Evolutionary conservation across 1,140 invertebrate species (phyloP), one percentile per base, ranked within the genome.

Genomic region (Zelostemma sp.): DNA sequence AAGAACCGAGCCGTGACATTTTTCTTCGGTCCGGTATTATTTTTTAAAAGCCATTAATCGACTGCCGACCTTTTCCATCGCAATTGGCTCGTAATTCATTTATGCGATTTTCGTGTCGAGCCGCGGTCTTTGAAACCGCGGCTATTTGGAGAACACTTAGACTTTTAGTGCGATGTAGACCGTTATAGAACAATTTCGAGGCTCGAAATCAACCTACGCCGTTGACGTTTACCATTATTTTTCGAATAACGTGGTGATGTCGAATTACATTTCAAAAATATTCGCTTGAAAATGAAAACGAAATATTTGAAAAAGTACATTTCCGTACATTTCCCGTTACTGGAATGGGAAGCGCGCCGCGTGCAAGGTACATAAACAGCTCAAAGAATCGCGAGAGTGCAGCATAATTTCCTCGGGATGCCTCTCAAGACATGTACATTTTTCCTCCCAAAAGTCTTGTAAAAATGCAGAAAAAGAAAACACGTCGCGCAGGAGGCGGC

Each of bases 41-140:
- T 63, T 61, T 67, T 63, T 51, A 35, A 43, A 41, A 48, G 15
- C 57, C 25, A 65, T 69, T 72, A 75, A 75, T 70, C 67, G 69
- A 19, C 5, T 35, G 6, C 11, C 14, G 17, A 43, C 2, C 40
- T 35, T 9, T n/a, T 6, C 11, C 1, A n/a, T n/a, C 33, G 33
- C 14, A 16, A 15, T 43, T 43, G 14, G 40, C 14, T 15, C 17
- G 11, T 15, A 2, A 43, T 43, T 43, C 40, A 43, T 43, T 43
- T 43, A 43, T 43, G 40, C 40, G 40, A 9, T 17, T 43, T 43
- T 43, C 12, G 14, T 43, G 40, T 43, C 35, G 11, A 40, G 9
- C 5, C 28, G 5, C 28, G 5, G 5, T 31, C 28, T 11, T 31
- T 31, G 5, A 28, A 28, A 28, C 3, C 17, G 40, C 12, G 40